These are phyloP conservation scores for Panorpa germanica DNA, from an alignment of 2,888 invertebrate species.

Conservation along the genomic window DNA sequence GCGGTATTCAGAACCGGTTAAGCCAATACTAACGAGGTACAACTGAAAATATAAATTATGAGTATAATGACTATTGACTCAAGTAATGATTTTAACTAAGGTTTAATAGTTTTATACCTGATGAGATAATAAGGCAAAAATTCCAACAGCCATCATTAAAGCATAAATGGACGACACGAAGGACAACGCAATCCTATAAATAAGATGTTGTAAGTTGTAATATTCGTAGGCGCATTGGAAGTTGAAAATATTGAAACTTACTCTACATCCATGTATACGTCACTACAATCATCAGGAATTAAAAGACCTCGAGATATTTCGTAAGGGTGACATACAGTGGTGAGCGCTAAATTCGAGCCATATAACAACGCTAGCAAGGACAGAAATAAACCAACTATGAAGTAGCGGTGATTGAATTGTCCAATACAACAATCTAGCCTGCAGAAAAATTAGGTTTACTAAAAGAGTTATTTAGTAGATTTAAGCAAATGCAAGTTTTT, in stretches of 20 bases:
- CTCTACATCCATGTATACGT: constrained; percentile 63
- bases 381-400: constrained; percentile 44
- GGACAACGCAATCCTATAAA: constrained; percentile 31
- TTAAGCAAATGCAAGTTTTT: no score
- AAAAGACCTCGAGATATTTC: no score
- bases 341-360: constrained; percentile 64
- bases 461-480: no score
- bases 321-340: constrained; percentile 73
- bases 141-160: constrained; percentile 25
- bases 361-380: constrained; percentile 46
- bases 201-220: constrained; percentile 11
- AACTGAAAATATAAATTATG: no score
- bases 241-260: constrained; percentile 27
- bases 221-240: no score
- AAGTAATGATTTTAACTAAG: no score
- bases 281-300: constrained; percentile 67
- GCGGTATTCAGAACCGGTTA: constrained; percentile 29
- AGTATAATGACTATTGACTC: no score
- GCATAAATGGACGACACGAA: constrained; percentile 36
- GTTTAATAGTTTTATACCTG: constrained; percentile 29
- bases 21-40: constrained; percentile 26
- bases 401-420: constrained; percentile 56
- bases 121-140: constrained; percentile 26
- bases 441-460: constrained; percentile 20
- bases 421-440: constrained; percentile 77